phyloP scores from a whole-genome alignment of 2,113 vertebrate species.

The Ptyas mucosa region DNA sequence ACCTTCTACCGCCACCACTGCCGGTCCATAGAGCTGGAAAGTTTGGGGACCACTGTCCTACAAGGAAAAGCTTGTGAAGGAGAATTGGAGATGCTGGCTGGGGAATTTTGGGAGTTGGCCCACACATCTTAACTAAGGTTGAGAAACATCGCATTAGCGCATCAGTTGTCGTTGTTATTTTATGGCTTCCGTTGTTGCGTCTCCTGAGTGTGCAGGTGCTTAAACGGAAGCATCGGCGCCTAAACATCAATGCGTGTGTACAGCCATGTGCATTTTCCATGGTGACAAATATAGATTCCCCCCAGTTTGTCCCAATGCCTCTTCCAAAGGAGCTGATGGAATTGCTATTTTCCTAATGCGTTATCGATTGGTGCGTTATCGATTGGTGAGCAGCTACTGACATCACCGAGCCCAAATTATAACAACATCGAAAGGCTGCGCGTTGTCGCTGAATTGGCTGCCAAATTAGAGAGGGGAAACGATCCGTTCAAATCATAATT shows the following conservation, averaged over 20 bases:
- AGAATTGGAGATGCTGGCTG: no score
- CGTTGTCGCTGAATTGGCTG: not conserved
- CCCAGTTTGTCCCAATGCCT: not conserved
- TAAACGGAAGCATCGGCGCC: not conserved
- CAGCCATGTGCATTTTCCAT: not conserved
- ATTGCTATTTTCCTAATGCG: not conserved
- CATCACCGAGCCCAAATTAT: not conserved
- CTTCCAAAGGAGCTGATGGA: not conserved
- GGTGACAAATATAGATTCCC: not conserved
- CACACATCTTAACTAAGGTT: no score
- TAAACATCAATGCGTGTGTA: not conserved
- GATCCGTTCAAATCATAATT: not conserved
- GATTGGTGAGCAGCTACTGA: not conserved
- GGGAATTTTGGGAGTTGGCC: no score
- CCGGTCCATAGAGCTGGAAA: no score
- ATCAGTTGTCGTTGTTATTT: not conserved
- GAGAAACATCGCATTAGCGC: not conserved
- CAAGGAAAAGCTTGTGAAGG: no score
- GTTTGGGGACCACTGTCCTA: no score
- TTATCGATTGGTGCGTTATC: conserved; percentile 4
- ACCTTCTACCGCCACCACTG: no score
- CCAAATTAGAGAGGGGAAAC: not conserved
- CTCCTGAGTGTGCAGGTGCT: not conserved
- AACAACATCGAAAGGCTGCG: not conserved
- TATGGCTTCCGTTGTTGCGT: not conserved